Evolutionary conservation across 2,888 invertebrate genomes (phyloP).

Genomic region (Lapara coniferarum): DNA sequence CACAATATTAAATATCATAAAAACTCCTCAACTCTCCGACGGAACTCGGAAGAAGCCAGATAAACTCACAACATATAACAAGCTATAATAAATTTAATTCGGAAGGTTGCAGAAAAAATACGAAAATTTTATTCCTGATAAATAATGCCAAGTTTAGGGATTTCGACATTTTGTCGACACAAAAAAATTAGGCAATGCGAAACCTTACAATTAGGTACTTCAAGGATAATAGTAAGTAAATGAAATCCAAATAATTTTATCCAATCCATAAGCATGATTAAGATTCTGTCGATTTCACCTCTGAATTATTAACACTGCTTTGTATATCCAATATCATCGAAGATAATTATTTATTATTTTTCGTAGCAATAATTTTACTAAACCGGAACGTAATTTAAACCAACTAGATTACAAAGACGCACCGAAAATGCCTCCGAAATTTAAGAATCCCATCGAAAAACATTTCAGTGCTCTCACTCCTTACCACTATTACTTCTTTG

Average conservation of each 20-base stretch:
- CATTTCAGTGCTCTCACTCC: constrained; percentile 51
- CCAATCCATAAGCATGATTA: no score
- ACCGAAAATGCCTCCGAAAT: constrained; percentile 42
- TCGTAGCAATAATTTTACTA: no score
- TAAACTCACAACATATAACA: constrained; percentile 1
- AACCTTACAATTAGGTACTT: background rate
- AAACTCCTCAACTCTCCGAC: background rate
- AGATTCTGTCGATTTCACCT: no score
- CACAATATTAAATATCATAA: background rate
- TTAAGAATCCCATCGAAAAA: constrained; percentile 61
- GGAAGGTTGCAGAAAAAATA: background rate
- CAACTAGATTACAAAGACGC: constrained; percentile 12
- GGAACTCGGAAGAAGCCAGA: background rate
- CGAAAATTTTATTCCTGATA: no score
- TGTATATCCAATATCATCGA: no score
- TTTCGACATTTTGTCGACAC: background rate
- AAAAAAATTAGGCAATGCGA: background rate
- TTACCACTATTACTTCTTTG: constrained; percentile 63
- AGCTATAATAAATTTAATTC: background rate
- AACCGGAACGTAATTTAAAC: constrained; percentile 3
- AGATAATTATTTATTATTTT: no score
- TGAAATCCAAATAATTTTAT: no score
- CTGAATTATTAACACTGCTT: no score
- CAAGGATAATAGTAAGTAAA: background rate
- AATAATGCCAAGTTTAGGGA: background rate